Conservation (phyloP, 1,140 invertebrate genomes). For the Choristoneura fumiferana region DNA sequence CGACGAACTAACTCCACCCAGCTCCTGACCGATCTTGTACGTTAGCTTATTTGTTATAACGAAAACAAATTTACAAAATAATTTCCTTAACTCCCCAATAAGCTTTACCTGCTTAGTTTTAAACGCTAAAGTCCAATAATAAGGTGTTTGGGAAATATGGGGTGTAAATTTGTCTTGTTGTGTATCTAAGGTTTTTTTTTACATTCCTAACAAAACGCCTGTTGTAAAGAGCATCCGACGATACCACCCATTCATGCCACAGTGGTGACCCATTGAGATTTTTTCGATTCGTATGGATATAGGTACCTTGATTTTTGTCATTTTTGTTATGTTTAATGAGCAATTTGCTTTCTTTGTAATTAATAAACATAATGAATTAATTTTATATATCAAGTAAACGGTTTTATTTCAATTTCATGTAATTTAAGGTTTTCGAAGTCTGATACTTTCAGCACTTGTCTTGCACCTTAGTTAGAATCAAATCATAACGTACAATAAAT, state of each 20-base stretch:
- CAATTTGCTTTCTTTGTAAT: too few species aligned
- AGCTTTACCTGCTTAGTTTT: not conserved
- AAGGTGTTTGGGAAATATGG: conserved; percentile 27
- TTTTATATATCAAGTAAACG: too few species aligned
- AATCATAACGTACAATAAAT: too few species aligned
- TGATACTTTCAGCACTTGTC: too few species aligned
- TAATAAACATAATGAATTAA: too few species aligned
- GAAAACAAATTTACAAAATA: conserved; percentile 25
- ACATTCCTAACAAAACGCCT: conserved; percentile 76
- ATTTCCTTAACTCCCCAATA: not conserved
- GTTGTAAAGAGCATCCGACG: conserved; percentile 75
- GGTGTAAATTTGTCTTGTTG: conserved; percentile 54
- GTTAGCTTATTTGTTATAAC: conserved; percentile 64
- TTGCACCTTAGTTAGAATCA: too few species aligned
- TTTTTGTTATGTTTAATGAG: too few species aligned
- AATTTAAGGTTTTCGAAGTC: too few species aligned
- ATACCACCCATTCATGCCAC: conserved; percentile 77
- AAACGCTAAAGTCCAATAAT: conserved; percentile 34
- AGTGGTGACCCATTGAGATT: conserved; percentile 76
- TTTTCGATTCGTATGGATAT: conserved; percentile 48
- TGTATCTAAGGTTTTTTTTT: conserved; percentile 76
- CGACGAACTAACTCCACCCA: conserved; percentile 70
- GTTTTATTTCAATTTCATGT: too few species aligned
- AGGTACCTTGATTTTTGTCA: conserved; percentile 10
- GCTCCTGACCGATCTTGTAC: conserved; percentile 59